Evolutionary conservation across 2,797 vertebrate genomes (phyloP).

Genomic region (Rhynchonycteris naso): DNA sequence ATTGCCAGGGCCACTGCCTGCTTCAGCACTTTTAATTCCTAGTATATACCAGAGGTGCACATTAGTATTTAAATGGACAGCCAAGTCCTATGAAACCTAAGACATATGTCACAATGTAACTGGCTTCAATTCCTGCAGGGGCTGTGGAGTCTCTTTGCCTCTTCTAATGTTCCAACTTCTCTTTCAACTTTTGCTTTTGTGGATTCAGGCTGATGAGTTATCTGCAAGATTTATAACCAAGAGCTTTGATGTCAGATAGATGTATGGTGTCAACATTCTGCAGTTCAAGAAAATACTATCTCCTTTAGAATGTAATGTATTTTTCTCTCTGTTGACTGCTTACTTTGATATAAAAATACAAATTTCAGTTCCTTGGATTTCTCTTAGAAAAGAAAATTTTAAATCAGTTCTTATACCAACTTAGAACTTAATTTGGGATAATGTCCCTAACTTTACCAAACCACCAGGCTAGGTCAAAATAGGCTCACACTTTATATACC

Average conservation of each 20-base stretch:
- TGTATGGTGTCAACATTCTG: constrained; percentile 34
- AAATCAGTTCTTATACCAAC: neutral
- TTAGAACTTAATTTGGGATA: constrained; percentile 4
- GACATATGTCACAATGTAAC: constrained; percentile 24
- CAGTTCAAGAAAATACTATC: constrained; percentile 60
- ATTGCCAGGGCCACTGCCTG: neutral
- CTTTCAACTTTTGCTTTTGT: constrained; percentile 72
- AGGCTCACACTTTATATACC: neutral
- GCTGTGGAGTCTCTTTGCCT: constrained; percentile 36
- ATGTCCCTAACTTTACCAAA: neutral
- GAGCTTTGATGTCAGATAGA: constrained; percentile 65
- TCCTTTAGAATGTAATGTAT: constrained; percentile 18
- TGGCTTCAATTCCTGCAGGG: constrained; percentile 41
- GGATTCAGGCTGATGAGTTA: constrained; percentile 59
- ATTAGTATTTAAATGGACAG: constrained; percentile 69
- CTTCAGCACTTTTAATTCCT: constrained; percentile 25
- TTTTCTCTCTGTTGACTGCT: constrained; percentile 54
- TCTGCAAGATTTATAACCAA: constrained; percentile 77
- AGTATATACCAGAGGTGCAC: neutral
- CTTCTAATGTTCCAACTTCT: constrained; percentile 67
- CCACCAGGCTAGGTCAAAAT: neutral
- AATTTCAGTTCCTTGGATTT: constrained; percentile 35
- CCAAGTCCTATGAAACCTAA: neutral
- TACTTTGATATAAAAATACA: constrained; percentile 32
- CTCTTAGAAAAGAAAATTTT: constrained; percentile 33